Base-by-base conservation (phyloP, 2,113 vertebrate species). In the Caloenas nicobarica region DNA sequence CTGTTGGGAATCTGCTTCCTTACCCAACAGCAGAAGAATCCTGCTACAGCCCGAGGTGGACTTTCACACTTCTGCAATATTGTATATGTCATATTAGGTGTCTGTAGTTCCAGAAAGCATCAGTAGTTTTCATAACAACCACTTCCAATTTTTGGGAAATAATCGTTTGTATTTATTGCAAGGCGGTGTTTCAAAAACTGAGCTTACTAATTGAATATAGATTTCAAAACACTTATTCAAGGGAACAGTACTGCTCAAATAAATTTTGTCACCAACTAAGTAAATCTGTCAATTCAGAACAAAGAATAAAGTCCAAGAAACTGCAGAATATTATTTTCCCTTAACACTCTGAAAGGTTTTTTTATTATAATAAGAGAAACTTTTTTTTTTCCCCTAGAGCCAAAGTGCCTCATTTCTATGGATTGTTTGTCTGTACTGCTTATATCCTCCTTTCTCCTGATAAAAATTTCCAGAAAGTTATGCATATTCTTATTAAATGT, bases 401-500 rank as follows among this genome's bases (percentile, higher is more conserved):
- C 58, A 4, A 16, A 11, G 17, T 62, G 21, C 64, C 33, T 90
- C 29, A 78, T 93, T 86, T 86, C 60, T 88, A 62, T 84, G 29
- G 31, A 46, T 50, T 90, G 56, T 93, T 93, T 96, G 71, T 88
- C 88, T 92, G 1, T 18, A 29, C 33, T 72, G 11, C 50, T 44
- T 80, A 22, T 42, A 38, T 51, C 13, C 42, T 83, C 11, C 31
- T 70, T 88, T 88, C 46, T 74, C 18, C 51, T 91, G 68, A 86
- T 95, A 82, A 78, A 46, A 91, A 89, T 84, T 91, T 92, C 77
- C 34, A 40, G 48, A 24, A 73, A 68, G 76, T 81, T 92, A 88
- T 93, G 69, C 80, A 84, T 95, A 51, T 93, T 91, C 88, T 95
- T 86, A 95, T 86, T 95, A 94, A 84, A 92, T 89, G 69, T 92